Evolutionary conservation across 2,797 vertebrate species (phyloP), one percentile per base, ranked within the genome.

Genomic region (Natrix natrix): DNA sequence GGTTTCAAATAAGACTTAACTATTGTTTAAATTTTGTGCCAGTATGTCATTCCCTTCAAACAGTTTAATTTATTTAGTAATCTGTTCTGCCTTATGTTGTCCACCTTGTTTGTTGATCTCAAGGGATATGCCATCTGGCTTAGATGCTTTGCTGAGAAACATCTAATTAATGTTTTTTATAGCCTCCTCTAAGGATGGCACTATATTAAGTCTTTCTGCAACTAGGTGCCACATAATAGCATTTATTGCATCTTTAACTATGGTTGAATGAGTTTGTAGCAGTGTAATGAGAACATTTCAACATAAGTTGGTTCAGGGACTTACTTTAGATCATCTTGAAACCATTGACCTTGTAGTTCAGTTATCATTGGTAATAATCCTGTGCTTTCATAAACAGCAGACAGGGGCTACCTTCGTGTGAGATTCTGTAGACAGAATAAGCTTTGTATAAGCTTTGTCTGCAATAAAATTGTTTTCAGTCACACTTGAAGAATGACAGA

Each of bases 101-200:
- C 90, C 90, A 93, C 90, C 66, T 91, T 78, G 86, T 93, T 88
- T 91, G 92, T 93, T 88, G 92, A 83, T 93, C 90, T 93, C 90
- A 52, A 57, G 63, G 91, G 86, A 91, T 83, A 78, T 60, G 90
- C 90, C 92, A 91, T 88, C 86, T 93, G 92, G 63, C 66, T 88
- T 48, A 61, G 63, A 78, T 22, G 14, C 86, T 83, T 92, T 93
- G 56, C 66, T 48, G 60, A 78, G 56, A 91, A 91, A 93, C 59
- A 74, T 93, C 61, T 88, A 91, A 91, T 91, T 60, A 88, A 91
- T 60, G 43, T 88, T 88, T 93, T 91, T 88, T 55, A 78, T 91
- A 88, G 66, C 90, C 56, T 91, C 24, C 57, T 91, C 86, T 87
- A 93, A 88, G 63, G 56, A 91, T 93, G 56, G 43, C 88, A 61